Base-by-base conservation (phyloP, 2,797 vertebrate genomes). In the Pelobates cultripes region DNA sequence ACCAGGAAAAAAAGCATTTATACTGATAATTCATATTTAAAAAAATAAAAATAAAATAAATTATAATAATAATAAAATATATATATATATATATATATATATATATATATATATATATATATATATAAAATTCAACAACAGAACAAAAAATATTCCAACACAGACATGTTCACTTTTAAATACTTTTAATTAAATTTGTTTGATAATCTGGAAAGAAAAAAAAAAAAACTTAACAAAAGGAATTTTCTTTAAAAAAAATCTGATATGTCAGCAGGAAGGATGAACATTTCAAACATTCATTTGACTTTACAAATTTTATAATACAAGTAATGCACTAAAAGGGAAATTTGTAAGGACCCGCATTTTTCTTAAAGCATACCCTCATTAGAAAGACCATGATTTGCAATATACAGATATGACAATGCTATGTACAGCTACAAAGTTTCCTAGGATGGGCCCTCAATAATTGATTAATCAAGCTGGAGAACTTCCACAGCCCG, bases 171-270 rank as follows among this genome's bases (percentile, higher is more conserved):
- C 68, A 86, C 88, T 92, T 93, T 92, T 87, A 92, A 95, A 92
- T 89, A 83, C 84, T 91, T 95, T 94, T 93, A 94, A 93, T 94
- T 90, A 94, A 95, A 93, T 77, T 84, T 92, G 90, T 17, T 91
- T 92, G 85, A 89, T 89, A 92, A 90, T 90, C 89, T 83, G 13
- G 43, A 83, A 91, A 93, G 75, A 70, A 79, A 70, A 72, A 70
- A 79, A 70, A 72, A 90, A 91, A 92, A 93, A 95, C 87, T 6
- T 10, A 51, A 51, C 47, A 51, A 93, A 90, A 90, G 88, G 91
- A 88, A 90, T 90, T 90, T 90, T 81, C 84, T 92, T 73, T 79
- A 17, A 76, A 76, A 93, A 93, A 86, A 87, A 84, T 88, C 87
- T 93, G 92, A 90, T 94, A 89, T 92, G 87, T 94, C 93, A 92